Percentiles rank a stretch among this genome's conserved stretches.
Evolutionary conservation across 2,797 vertebrate species (phyloP).

Genomic region (Naso thynnoides): DNA sequence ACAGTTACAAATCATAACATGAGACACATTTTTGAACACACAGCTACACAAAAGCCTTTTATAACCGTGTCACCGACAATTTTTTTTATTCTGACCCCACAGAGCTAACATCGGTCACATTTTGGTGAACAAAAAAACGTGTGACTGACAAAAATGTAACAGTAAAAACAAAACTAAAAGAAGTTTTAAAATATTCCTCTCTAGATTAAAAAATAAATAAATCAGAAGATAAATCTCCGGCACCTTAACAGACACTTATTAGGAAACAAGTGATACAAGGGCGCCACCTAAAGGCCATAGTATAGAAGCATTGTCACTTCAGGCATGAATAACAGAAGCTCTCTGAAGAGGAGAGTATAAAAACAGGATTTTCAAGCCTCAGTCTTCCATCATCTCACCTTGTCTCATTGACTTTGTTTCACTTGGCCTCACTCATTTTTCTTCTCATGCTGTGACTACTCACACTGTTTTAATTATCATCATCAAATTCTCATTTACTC

Average conservation of each 20-base stretch:
- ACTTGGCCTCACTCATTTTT: not conserved
- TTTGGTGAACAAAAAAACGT: constrained; percentile 23
- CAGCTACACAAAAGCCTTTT: constrained; percentile 33
- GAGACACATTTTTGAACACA: constrained; percentile 30
- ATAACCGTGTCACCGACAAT: constrained; percentile 17
- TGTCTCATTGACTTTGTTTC: not conserved
- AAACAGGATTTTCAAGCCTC: constrained; percentile 37
- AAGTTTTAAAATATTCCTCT: constrained; percentile 58
- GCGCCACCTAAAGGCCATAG: constrained; percentile 64
- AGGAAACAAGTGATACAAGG: constrained; percentile 55
- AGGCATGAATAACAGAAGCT: constrained; percentile 30
- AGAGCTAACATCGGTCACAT: not conserved
- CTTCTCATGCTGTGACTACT: constrained; percentile 14
- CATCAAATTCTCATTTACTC: not conserved
- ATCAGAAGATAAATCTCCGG: constrained; percentile 43
- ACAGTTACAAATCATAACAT: constrained; percentile 31
- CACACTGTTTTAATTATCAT: not conserved
- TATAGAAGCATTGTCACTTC: constrained; percentile 61
- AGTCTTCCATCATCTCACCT: not conserved
- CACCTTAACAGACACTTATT: constrained; percentile 49
- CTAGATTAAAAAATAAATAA: constrained; percentile 29
- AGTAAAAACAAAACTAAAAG: constrained; percentile 44
- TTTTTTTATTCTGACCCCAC: constrained; percentile 25
- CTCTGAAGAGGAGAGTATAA: constrained; percentile 30
- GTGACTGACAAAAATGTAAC: not conserved